phyloP scores from a whole-genome alignment of 1,140 invertebrate species.

The Sminthurides bifidus region DNA sequence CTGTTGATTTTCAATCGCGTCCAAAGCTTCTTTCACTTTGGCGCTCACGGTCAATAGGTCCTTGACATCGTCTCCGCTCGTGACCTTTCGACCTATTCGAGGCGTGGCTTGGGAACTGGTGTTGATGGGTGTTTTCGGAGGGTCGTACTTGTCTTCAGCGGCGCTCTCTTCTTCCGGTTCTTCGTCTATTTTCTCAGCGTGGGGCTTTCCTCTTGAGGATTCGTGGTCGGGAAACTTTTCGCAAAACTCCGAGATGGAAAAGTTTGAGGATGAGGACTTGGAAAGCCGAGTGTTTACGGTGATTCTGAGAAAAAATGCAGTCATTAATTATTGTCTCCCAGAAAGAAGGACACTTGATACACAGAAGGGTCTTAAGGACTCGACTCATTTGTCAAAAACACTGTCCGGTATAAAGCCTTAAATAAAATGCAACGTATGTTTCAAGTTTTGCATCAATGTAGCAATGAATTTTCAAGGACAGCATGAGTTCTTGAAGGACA shows the following conservation, averaged over 20 bases:
- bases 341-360: no score
- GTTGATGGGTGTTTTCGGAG: no score
- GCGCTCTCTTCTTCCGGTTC: constrained; percentile 4
- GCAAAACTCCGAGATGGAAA: constrained; percentile 31
- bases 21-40: no score
- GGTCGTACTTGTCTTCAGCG: no score
- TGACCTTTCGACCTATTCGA: no score
- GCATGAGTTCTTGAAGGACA: neutral
- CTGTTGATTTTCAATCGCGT: no score
- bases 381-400: no score
- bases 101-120: no score
- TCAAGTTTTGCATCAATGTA: neutral
- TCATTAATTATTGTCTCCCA: no score
- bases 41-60: no score
- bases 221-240: constrained; percentile 27
- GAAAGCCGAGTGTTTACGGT: constrained; percentile 27
- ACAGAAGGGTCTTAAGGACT: no score
- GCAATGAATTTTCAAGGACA: neutral
- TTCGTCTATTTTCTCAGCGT: constrained; percentile 5
- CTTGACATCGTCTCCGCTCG: no score
- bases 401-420: neutral
- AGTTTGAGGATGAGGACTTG: constrained; percentile 30
- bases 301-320: constrained; percentile 20
- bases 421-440: neutral
- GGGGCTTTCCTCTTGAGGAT: neutral